Conservation (phyloP, 2,888 invertebrate genomes). For the Hirtodrosophila trivittata region DNA sequence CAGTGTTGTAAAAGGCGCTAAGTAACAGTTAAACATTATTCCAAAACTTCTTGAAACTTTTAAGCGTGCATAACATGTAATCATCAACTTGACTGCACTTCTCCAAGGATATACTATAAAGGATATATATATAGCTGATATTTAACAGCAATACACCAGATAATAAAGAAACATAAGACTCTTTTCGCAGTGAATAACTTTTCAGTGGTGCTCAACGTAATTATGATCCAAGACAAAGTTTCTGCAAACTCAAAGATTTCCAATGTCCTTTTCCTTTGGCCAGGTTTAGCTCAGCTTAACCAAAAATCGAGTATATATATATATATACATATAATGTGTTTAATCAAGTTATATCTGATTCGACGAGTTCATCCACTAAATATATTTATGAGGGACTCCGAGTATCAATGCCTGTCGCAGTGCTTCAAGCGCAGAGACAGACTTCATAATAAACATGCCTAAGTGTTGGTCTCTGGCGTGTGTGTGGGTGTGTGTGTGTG, state of each 20-base stretch:
- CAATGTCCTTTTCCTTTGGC: no score
- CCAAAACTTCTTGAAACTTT: slow-evolving; percentile 34
- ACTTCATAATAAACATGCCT: slow-evolving; percentile 68
- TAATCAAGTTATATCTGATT: slow-evolving; percentile 46
- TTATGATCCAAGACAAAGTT: no score
- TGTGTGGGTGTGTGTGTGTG: slow-evolving; percentile 23
- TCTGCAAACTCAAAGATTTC: no score
- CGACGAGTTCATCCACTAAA: slow-evolving; percentile 43
- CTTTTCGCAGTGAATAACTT: no score
- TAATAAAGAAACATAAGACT: no score
- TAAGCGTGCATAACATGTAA: slow-evolving; percentile 5
- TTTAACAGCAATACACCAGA: no score
- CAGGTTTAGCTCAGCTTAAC: no score
- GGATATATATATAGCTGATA: no score
- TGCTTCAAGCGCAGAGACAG: slow-evolving; percentile 37
- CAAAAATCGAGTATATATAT: no score
- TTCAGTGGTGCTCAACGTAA: no score
- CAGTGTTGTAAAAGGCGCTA: slow-evolving; percentile 65
- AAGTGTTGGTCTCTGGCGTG: slow-evolving; percentile 52
- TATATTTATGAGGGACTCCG: slow-evolving; percentile 8
- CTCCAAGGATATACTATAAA: neutral
- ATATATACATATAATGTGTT: slow-evolving; percentile 33
- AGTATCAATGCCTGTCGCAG: slow-evolving; percentile 10
- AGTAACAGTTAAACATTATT: slow-evolving; percentile 59
- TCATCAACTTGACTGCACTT: slow-evolving; percentile 1